A percentile compares a stretch with the other conserved stretches of the same genome.
These are phyloP conservation scores for Ephestia elutella DNA, from an alignment of 1,140 invertebrate species.

Conservation along the genomic window DNA sequence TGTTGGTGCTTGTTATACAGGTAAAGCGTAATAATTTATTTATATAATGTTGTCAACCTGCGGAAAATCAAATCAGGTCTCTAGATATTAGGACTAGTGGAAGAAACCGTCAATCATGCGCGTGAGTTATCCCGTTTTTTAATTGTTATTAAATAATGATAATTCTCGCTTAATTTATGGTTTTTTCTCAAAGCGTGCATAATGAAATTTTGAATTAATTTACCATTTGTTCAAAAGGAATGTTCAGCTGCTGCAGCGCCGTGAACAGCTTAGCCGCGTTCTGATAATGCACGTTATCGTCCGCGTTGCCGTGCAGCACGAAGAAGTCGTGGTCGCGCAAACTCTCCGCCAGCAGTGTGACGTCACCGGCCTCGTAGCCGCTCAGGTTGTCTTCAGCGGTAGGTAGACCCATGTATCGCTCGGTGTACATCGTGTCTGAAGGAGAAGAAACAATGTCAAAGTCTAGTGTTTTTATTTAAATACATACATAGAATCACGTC, in stretches of 20 bases:
- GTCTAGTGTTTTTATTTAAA: no score
- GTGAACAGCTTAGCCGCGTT: constrained; percentile 91
- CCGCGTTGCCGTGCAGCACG: constrained; percentile 90
- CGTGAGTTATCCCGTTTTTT: no score
- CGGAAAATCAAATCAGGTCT: no score
- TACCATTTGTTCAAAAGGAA: constrained; percentile 92
- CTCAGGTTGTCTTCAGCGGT: constrained; percentile 80
- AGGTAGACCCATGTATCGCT: constrained; percentile 94
- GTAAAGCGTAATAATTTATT: no score
- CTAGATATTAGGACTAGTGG: no score
- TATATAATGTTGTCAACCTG: no score
- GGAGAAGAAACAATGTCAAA: neutral
- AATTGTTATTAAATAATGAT: no score
- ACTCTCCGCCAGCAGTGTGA: constrained; percentile 82
- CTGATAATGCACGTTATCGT: constrained; percentile 97
- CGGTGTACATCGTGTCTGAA: constrained; percentile 95
- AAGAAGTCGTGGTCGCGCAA: constrained; percentile 87
- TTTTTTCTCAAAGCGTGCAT: no score
- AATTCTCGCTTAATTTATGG: no score
- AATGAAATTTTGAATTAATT: neutral
- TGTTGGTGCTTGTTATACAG: no score
- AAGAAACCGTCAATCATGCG: no score
- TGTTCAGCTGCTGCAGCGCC: constrained; percentile 85
- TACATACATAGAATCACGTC: no score
- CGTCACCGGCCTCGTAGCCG: constrained; percentile 84